These are phyloP conservation scores for Heliothis virescens DNA, from an alignment of 1,140 invertebrate genomes.

Conservation along the genomic window DNA sequence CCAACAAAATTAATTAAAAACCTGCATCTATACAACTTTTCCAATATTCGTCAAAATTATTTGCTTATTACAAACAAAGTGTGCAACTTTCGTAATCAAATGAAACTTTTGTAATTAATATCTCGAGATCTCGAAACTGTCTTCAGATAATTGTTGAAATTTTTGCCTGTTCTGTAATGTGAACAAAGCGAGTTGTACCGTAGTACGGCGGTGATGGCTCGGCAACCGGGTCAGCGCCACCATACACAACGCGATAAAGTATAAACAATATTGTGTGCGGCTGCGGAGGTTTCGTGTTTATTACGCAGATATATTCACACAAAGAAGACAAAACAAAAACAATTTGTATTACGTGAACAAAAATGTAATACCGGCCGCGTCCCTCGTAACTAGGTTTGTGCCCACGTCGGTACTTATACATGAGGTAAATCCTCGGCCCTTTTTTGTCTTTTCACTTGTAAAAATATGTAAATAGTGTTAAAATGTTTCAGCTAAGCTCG, in stretches of 20 bases:
- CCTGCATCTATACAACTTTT: conserved; percentile 35
- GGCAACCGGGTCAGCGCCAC: conserved; percentile 6
- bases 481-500: conserved; percentile 25
- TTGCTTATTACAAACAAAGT: conserved; percentile 38
- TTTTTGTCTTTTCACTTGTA: conserved; percentile 29
- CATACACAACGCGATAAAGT: neutral
- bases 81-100: conserved; percentile 45
- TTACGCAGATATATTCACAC: conserved; percentile 37
- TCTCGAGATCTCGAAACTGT: neutral
- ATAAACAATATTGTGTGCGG: conserved; percentile 27
- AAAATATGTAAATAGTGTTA: conserved; percentile 37
- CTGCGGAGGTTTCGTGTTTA: conserved; percentile 21
- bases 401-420: neutral
- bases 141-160: conserved; percentile 31
- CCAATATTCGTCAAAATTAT: conserved; percentile 47
- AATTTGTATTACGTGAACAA: conserved; percentile 43
- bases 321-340: conserved; percentile 41
- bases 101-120: conserved; percentile 46
- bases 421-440: conserved; percentile 15
- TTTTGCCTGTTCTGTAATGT: conserved; percentile 17
- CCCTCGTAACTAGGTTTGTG: conserved; percentile 32
- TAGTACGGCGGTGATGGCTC: conserved; percentile 12
- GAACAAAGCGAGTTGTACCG: conserved; percentile 4
- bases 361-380: conserved; percentile 37
- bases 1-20: conserved; percentile 40